These are phyloP conservation scores for Alauda arvensis DNA, from an alignment of 2,797 vertebrate species.

Conservation along the genomic window DNA sequence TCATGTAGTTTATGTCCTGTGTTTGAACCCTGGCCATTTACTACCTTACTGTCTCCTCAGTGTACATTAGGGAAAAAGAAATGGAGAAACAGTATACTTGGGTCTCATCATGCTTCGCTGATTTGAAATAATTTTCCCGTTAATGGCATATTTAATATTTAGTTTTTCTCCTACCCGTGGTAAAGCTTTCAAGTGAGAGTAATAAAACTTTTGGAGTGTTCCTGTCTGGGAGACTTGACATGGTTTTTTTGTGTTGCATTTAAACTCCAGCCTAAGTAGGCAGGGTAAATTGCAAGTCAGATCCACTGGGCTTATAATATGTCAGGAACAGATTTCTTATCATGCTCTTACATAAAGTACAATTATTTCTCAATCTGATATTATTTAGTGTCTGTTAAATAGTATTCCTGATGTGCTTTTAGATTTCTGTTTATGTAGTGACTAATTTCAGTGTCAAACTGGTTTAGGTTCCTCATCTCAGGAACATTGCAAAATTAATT, in stretches of 20 bases:
- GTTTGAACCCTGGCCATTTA: not conserved
- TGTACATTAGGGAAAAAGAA: not conserved
- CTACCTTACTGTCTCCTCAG: not conserved
- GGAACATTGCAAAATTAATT: not conserved
- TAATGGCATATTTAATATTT: slow-evolving; percentile 44
- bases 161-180: not conserved
- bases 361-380: not conserved
- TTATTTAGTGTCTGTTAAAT: not conserved
- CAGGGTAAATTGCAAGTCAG: not conserved
- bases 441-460: not conserved
- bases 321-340: not conserved
- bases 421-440: not conserved
- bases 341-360: not conserved
- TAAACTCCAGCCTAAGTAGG: not conserved
- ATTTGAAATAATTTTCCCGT: slow-evolving; percentile 14
- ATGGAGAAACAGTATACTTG: not conserved
- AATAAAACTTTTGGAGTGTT: not conserved
- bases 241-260: not conserved
- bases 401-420: slow-evolving; percentile 1
- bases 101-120: slow-evolving; percentile 3
- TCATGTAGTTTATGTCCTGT: not conserved
- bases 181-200: slow-evolving; percentile 15
- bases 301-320: not conserved
- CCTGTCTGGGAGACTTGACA: not conserved
- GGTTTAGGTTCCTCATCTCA: not conserved